phyloP scores from a whole-genome alignment of 2,113 vertebrate species.

The Erythrocercus mccallii region DNA sequence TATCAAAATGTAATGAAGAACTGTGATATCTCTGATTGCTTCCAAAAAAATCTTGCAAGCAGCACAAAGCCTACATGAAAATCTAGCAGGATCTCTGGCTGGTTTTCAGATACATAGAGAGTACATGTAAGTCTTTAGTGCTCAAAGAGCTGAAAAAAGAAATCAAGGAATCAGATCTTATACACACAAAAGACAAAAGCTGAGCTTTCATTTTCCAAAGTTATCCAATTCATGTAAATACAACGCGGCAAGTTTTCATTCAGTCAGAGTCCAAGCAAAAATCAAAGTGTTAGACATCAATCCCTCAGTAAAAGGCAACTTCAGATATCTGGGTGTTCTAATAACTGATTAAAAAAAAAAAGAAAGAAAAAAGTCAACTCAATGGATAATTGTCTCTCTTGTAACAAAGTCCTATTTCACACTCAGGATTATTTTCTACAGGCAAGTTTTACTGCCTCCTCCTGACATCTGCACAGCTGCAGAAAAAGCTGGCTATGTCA shows the following conservation, averaged over 20 bases:
- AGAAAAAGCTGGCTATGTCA: not conserved
- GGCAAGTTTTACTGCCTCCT: not conserved
- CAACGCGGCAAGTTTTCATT: not conserved
- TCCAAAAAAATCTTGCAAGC: not conserved
- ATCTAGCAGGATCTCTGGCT: not conserved
- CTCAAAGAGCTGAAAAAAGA: not conserved
- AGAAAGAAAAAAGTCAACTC: not conserved
- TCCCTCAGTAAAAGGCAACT: not conserved
- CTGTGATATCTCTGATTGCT: not conserved
- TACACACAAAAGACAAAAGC: not conserved
- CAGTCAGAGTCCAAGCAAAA: not conserved
- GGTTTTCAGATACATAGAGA: not conserved
- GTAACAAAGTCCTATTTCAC: not conserved
- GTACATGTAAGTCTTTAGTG: not conserved
- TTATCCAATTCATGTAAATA: not conserved
- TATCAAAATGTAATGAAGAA: not conserved
- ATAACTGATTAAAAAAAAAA: not conserved
- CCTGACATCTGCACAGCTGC: not conserved
- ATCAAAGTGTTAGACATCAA: conserved; percentile 39
- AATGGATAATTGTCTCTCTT: not conserved
- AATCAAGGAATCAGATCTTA: not conserved
- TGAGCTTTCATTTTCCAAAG: conserved; percentile 10
- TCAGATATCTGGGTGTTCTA: not conserved
- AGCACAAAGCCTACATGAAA: not conserved
- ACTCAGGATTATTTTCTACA: not conserved